Evolutionary conservation across 2,113 vertebrate genomes (phyloP).

Genomic region (Hydrochoerus hydrochaeris): DNA sequence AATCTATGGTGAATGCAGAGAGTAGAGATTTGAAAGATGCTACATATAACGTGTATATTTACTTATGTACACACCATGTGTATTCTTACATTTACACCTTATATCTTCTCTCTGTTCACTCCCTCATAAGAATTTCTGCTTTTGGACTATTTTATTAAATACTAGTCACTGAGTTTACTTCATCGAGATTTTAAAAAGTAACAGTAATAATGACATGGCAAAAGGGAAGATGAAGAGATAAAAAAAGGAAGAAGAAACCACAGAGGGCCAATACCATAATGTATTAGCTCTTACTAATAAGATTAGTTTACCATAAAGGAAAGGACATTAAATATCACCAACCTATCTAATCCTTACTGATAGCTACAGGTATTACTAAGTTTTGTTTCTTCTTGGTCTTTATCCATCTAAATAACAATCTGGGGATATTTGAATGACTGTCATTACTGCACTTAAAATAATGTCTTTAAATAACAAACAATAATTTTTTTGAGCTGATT

Average conservation of each 20-base stretch:
- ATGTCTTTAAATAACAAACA: constrained; percentile 37
- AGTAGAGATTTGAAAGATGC: background rate
- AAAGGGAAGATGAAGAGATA: background rate
- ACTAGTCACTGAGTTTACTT: background rate
- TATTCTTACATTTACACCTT: background rate
- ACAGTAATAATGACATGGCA: background rate
- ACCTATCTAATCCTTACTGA: constrained; percentile 65
- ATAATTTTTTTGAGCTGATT: constrained; percentile 65
- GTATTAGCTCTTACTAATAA: constrained; percentile 71
- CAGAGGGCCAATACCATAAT: background rate
- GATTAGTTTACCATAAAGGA: constrained; percentile 76
- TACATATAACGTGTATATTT: background rate
- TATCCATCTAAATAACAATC: constrained; percentile 10
- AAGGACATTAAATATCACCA: constrained; percentile 79
- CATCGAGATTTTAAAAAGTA: constrained; percentile 58
- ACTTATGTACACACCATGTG: background rate
- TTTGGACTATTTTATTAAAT: background rate
- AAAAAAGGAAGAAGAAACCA: background rate
- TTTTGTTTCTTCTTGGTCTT: constrained; percentile 57
- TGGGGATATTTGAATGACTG: constrained; percentile 54
- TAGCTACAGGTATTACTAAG: constrained; percentile 62
- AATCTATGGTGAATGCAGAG: background rate
- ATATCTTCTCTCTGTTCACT: background rate
- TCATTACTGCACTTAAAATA: constrained; percentile 29
- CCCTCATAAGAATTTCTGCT: background rate